phyloP scores from a whole-genome alignment of 2,113 vertebrate species.

The Chunga burmeisteri region DNA sequence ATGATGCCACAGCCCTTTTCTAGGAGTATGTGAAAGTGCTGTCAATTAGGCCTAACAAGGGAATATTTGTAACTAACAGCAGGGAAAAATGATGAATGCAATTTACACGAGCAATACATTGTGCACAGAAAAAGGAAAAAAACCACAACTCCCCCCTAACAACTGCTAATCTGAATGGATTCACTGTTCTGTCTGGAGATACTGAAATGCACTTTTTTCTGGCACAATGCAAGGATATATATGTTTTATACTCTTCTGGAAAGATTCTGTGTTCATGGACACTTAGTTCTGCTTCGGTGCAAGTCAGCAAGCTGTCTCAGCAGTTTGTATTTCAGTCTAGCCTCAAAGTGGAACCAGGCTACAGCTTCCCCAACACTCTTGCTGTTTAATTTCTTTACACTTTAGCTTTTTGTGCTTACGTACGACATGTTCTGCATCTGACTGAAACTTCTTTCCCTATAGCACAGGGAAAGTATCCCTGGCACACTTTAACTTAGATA shows the following conservation, averaged over 20 bases:
- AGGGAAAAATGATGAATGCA: not conserved
- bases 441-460: not conserved
- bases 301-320: constrained; percentile 33
- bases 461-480: not conserved
- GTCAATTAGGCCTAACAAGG: not conserved
- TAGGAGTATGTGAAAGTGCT: not conserved
- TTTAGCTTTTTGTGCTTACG: constrained; percentile 24
- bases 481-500: not conserved
- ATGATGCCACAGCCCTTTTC: not conserved
- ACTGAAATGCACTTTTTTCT: not conserved
- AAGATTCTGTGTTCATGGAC: not conserved
- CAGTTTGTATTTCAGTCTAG: constrained; percentile 47
- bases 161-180: not conserved
- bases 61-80: not conserved
- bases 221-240: not conserved
- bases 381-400: constrained; percentile 30
- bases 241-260: not conserved
- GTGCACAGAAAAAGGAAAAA: not conserved
- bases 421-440: not conserved
- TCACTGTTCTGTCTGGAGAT: not conserved
- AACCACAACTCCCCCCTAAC: accelerated
- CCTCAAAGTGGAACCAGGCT: constrained; percentile 48
- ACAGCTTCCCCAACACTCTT: not conserved
- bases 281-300: not conserved
- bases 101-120: not conserved